Conservation (phyloP, 2,888 invertebrate genomes). For the Hybos culiciformis region DNA sequence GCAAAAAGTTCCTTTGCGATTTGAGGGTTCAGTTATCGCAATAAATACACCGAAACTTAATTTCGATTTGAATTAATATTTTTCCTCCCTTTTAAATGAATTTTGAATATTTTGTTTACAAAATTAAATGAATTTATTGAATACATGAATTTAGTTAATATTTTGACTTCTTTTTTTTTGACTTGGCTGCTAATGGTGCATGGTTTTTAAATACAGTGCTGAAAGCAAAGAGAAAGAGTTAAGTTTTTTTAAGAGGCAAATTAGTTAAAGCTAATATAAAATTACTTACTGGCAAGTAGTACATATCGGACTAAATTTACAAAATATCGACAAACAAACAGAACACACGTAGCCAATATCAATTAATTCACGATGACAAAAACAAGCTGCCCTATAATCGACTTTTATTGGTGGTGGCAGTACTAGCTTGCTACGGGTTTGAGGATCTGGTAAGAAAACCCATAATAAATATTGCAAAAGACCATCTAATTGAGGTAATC, state of each 20-base stretch:
- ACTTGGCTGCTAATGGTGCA: slow-evolving; percentile 60
- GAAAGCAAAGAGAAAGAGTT: slow-evolving; percentile 22
- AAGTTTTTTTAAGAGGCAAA: background rate
- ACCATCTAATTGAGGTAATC: slow-evolving; percentile 74
- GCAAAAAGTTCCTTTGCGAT: too few species aligned
- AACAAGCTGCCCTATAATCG: slow-evolving; percentile 94
- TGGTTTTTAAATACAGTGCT: slow-evolving; percentile 85
- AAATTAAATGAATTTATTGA: background rate
- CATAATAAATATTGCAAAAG: slow-evolving; percentile 48
- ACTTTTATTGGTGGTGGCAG: slow-evolving; percentile 82
- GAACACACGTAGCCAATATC: slow-evolving; percentile 97
- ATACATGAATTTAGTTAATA: background rate
- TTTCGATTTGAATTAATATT: too few species aligned
- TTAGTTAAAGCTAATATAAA: background rate
- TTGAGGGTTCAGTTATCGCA: too few species aligned
- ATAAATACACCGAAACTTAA: too few species aligned
- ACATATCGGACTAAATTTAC: slow-evolving; percentile 94
- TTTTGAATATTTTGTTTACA: too few species aligned
- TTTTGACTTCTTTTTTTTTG: slow-evolving; percentile 80
- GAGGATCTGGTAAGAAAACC: slow-evolving; percentile 84
- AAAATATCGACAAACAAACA: slow-evolving; percentile 92
- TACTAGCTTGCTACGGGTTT: slow-evolving; percentile 65
- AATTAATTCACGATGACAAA: slow-evolving; percentile 89
- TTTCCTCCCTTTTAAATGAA: too few species aligned
- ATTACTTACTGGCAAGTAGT: slow-evolving; percentile 89